These are phyloP conservation scores for Speoplatyrhinus poulsoni DNA, from an alignment of 2,113 vertebrate genomes.

Conservation along the genomic window DNA sequence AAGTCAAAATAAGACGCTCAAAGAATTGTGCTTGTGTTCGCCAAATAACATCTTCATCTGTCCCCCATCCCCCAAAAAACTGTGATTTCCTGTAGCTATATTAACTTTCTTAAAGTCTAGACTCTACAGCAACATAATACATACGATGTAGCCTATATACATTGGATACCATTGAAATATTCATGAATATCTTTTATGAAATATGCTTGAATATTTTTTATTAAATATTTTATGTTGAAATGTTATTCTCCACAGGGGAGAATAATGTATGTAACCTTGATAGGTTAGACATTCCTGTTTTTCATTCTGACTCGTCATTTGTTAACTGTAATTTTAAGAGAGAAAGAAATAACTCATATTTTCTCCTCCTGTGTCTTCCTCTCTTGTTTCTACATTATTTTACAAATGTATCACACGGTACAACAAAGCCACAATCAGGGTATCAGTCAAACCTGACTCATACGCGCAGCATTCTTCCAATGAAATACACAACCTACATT, in stretches of 20 bases:
- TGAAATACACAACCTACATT: constrained; percentile 36
- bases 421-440: not conserved
- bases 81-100: too few relatives aligned
- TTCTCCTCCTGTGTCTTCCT: constrained; percentile 12
- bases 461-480: constrained; percentile 49
- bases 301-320: constrained; percentile 10
- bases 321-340: not conserved
- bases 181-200: not conserved
- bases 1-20: too few relatives aligned
- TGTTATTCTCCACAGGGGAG: not conserved
- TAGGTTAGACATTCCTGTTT: constrained; percentile 27
- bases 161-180: not conserved
- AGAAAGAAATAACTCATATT: not conserved
- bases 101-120: too few relatives aligned
- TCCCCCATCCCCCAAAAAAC: too few relatives aligned
- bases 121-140: too few relatives aligned
- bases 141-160: too few relatives aligned
- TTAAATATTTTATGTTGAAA: too few relatives aligned
- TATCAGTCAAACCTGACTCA: constrained; percentile 44
- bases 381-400: constrained; percentile 24
- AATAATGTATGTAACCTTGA: not conserved
- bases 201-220: not conserved
- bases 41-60: too few relatives aligned
- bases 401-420: constrained; percentile 49
- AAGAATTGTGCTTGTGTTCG: too few relatives aligned